Base-by-base conservation (phyloP, 1,140 invertebrate genomes). In the Rhizoglyphus robini region DNA sequence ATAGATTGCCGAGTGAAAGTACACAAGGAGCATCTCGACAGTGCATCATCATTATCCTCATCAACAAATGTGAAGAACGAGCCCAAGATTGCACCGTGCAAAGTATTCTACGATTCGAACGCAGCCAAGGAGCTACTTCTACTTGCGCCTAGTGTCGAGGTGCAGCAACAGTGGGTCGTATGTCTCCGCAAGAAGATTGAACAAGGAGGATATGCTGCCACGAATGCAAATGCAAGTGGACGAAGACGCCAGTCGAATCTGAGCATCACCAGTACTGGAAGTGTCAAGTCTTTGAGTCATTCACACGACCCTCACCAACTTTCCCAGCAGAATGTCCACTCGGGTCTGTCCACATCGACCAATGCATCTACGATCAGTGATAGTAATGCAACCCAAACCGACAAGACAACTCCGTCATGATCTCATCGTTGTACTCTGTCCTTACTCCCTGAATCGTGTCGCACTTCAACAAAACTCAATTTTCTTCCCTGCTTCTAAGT, bases 1-100 rank as follows among this genome's bases (percentile, higher is more conserved):
- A 29, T 63, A 92, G 91, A 90, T 70, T 97, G 94, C 79, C 86
- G 88, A 72, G 88, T 92, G 71, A 96, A 96, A 81, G 86, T 96
- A 69, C 94, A 98, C 77, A 87, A 89, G 77, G 93, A 97, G 74
- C 93, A 97, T 82, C 83, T 91, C 72, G 80, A 83, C 23, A 30
- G 36, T 3, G 51, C 51, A n/a, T n/a, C n/a, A n/a, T 54, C 51
- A 23, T 25, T 8, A 15, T 25, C n/a, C n/a, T n/a, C n/a, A 20
- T 27, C 20, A 54, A 54, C 23, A 83, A 85, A 70, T n/a, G n/a
- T n/a, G n/a, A n/a, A n/a, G n/a, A 83, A 86, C 72, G 88, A 90
- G 74, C 74, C 76, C 30, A 83, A 86, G 73, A 80, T 83, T 32
- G 83, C 93, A 73, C 87, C 88, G 58, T 74, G 72, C 57, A 93